A percentile compares a stretch with the other conserved stretches of the same genome.
phyloP scores from a whole-genome alignment of 2,888 invertebrate species.

The Anthrax anthrax region DNA sequence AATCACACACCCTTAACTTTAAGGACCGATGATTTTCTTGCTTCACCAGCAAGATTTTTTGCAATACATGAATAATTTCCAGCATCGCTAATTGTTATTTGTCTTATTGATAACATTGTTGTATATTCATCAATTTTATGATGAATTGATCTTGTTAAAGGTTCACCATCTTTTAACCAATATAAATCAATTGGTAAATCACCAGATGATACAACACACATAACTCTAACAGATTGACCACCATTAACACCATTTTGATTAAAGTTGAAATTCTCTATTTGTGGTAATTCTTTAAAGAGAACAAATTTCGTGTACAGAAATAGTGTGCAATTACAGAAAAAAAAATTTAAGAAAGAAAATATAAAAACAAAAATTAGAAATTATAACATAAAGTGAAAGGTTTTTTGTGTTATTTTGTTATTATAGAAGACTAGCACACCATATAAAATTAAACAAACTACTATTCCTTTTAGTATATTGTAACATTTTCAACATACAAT shows the following conservation, averaged over 20 bases:
- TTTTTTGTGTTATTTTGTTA: no score
- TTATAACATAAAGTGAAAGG: no score
- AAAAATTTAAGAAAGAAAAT: no score
- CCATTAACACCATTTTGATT: slow-evolving; percentile 38
- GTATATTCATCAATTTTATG: slow-evolving; percentile 38
- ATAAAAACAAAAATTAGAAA: neutral
- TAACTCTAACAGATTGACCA: slow-evolving; percentile 37
- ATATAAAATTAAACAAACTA: no score
- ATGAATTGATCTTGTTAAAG: slow-evolving; percentile 27
- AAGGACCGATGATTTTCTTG: slow-evolving; percentile 38
- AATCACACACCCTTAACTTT: slow-evolving; percentile 42
- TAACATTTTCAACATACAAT: no score
- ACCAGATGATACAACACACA: slow-evolving; percentile 58
- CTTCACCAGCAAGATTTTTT: slow-evolving; percentile 41
- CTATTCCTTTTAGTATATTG: no score
- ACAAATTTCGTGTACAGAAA: neutral
- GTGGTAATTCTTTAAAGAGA: slow-evolving; percentile 31
- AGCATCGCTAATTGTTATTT: slow-evolving; percentile 32
- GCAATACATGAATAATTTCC: slow-evolving; percentile 47
- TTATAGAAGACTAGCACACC: no score
- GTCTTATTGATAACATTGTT: slow-evolving; percentile 35
- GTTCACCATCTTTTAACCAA: slow-evolving; percentile 41
- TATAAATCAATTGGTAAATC: slow-evolving; percentile 64
- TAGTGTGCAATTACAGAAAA: no score
- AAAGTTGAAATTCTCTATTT: slow-evolving; percentile 40